These are phyloP conservation scores for Puma concolor DNA, from an alignment of 2,113 vertebrate species.

Conservation along the genomic window DNA sequence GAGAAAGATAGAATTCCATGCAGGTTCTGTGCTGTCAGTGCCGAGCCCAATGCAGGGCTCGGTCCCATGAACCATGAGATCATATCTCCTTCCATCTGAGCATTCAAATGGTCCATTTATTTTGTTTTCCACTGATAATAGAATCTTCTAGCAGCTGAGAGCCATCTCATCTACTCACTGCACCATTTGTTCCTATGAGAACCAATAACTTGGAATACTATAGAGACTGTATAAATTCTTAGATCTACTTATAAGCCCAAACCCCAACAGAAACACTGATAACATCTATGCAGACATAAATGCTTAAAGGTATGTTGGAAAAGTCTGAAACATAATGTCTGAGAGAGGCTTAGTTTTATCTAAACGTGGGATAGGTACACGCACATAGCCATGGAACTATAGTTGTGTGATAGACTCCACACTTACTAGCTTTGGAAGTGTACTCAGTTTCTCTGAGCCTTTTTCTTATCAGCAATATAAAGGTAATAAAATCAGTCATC, in stretches of 20 bases:
- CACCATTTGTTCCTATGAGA: background rate
- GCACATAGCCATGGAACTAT: background rate
- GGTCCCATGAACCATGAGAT: too few species aligned
- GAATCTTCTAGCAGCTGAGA: background rate
- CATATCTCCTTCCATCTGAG: background rate
- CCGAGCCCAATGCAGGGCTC: too few species aligned
- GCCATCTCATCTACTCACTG: background rate
- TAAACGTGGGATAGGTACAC: background rate
- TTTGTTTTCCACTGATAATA: background rate
- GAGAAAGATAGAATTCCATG: too few species aligned
- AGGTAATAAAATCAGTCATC: background rate
- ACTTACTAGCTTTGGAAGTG: background rate
- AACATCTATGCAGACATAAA: background rate
- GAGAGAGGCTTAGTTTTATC: background rate
- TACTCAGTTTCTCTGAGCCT: background rate
- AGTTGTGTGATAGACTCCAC: background rate
- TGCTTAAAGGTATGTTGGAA: background rate
- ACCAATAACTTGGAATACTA: background rate
- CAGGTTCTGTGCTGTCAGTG: too few species aligned
- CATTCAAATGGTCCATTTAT: background rate
- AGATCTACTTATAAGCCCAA: background rate
- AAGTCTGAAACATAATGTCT: background rate
- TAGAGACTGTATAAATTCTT: background rate
- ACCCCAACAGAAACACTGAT: background rate
- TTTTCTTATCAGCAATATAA: background rate